Evolutionary conservation across 2,888 invertebrate species (phyloP), one percentile per base, ranked within the genome.

Genomic region (Aleiodes testaceus): DNA sequence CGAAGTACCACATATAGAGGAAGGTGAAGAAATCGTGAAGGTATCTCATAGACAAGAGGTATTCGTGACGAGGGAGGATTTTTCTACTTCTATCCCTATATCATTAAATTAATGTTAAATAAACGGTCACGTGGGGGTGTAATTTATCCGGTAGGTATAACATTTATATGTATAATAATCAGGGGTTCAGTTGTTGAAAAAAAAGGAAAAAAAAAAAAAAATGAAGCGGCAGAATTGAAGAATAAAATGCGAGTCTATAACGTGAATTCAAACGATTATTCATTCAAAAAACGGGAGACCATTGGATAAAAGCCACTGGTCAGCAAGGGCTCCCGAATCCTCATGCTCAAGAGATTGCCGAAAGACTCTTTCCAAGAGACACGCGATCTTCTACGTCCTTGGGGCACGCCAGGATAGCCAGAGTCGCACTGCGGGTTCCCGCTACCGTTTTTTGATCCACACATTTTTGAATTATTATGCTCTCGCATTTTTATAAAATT

Each of bases 301-400:
- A 49, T 9, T 59, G 68, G 30, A 47, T 66, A 53, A 26, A 14
- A 26, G 70, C 52, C 53, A 53, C 20, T 44, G 70, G 82, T 74
- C 78, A 75, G 75, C 36, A 36, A 78, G 52, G 68, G 61, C 69
- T 70, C 70, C 73, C 68, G 66, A 72, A 69, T 70, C 45, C 49
- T 49, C 70, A 64, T 36, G 30, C 22, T 49, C 26, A 63, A 66
- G 69, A 81, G 80, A 82, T 85, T 84, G 84, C 85, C 79, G 84
- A 61, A 22, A 44, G 75, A 74, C 72, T 72, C n/a, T n/a, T n/a
- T n/a, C 68, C 67, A 55, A 75, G 75, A 78, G 82, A 84, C 86
- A 87, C 85, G 86, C 86, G 85, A 86, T 87, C 84, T 66, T 75
- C 71, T 68, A 69, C 78, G 84, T 75, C 85, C 86, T 85, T 86